phyloP scores from a whole-genome alignment of 2,113 vertebrate genomes.

The Dicentrarchus labrax region DNA sequence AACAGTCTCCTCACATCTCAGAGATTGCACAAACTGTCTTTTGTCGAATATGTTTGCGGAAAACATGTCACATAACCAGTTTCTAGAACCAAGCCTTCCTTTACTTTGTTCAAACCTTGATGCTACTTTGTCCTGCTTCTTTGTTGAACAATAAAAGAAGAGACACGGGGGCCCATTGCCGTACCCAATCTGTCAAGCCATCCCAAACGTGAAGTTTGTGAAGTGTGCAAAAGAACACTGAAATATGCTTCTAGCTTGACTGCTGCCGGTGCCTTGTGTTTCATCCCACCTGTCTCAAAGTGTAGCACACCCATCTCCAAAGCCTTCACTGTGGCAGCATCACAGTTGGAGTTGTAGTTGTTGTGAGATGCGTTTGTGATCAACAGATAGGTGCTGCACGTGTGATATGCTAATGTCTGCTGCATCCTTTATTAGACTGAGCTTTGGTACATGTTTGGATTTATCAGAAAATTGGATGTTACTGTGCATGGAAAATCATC shows the following conservation, averaged over 20 bases:
- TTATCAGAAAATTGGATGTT: conserved; percentile 66
- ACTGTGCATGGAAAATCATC: conserved; percentile 49
- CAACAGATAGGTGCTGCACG: conserved; percentile 69
- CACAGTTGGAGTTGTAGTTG: conserved; percentile 62
- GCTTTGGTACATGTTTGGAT: conserved; percentile 42
- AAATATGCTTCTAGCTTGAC: conserved; percentile 62
- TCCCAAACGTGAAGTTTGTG: conserved; percentile 66
- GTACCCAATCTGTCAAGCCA: conserved; percentile 83
- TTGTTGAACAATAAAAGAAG: conserved; percentile 68
- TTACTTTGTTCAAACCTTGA: conserved; percentile 59
- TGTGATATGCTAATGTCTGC: conserved; percentile 75
- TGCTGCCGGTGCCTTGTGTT: conserved; percentile 56
- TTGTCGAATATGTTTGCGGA: conserved; percentile 51
- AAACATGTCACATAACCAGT: conserved; percentile 57
- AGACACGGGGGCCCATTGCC: conserved; percentile 59
- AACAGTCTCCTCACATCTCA: conserved; percentile 20
- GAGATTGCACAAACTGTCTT: conserved; percentile 50
- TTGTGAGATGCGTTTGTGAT: conserved; percentile 67
- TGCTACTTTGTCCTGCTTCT: conserved; percentile 59
- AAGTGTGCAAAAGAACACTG: conserved; percentile 61
- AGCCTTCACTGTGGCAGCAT: conserved; percentile 61
- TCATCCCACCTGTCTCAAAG: conserved; percentile 76
- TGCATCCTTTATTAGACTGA: conserved; percentile 65
- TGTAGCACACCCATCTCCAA: conserved; percentile 59
- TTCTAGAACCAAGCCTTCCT: conserved; percentile 35